Evolutionary conservation across 2,797 vertebrate species (phyloP), one percentile per base, ranked within the genome.

Genomic region (Dallia pectoralis): DNA sequence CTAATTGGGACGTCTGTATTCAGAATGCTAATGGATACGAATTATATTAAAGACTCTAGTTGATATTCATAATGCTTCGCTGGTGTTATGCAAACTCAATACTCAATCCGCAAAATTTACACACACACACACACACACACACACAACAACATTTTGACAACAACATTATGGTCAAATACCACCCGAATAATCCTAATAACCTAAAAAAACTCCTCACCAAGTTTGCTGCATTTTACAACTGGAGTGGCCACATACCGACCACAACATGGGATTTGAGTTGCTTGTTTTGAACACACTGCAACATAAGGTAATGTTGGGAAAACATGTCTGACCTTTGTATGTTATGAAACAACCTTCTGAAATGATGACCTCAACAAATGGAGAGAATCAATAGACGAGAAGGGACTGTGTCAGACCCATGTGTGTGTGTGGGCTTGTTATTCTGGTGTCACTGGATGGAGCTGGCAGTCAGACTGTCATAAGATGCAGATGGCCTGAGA

Each of bases 1-100:
- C 78, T 86, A 88, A 90, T 87, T 87, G 81, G 77, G 81, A 82
- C 72, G 70, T 59, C 53, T 73, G 78, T 81, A 66, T 79, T 70
- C 69, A 40, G 85, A 88, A 89, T 88, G 79, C 75, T 84, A 89
- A 88, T 85, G 75, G 77, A 74, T 62, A 71, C 29, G 75, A 84
- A 74, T 81, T 85, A n/a, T 85, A 74, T 87, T 89, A 81, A 87
- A 83, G 77, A 82, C 79, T 81, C 32, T 48, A 56, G 53, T 25
- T 56, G 25, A 59, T 59, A 59, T 59, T 25, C 53, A 25, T 59
- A 25, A 59, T 14, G 22, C 22, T 22, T 59, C 22, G 6, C 53
- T 27, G 5, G 3, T 59, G 53, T 59, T 27, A 14, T 59, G 53
- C 18, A 59, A 59, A 22, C 22, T 59, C 53, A 44, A 44, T 44